phyloP scores from a whole-genome alignment of 2,888 invertebrate genomes.

The Orthosia gothica region DNA sequence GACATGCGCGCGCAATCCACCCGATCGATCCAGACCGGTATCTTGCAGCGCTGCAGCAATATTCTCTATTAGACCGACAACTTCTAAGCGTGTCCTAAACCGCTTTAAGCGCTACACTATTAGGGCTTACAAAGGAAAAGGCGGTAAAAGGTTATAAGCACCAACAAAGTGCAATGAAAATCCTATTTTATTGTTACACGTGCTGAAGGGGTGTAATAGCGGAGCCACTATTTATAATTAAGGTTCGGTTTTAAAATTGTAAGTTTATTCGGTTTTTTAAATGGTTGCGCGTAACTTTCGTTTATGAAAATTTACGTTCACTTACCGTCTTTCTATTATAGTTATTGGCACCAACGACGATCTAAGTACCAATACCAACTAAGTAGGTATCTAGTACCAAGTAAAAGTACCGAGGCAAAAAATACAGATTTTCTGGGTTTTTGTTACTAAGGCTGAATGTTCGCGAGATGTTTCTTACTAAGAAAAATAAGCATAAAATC shows the following conservation, averaged over 20 bases:
- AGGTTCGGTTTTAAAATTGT: constrained; percentile 14
- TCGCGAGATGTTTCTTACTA: background rate
- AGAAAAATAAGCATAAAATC: constrained; percentile 10
- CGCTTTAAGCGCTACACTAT: constrained; percentile 78
- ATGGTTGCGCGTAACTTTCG: background rate
- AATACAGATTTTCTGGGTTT: background rate
- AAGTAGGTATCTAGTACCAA: background rate
- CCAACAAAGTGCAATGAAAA: constrained; percentile 65
- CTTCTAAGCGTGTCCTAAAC: constrained; percentile 58
- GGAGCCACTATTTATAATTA: constrained; percentile 40
- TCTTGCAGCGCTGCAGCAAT: constrained; percentile 83
- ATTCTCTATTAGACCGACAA: constrained; percentile 66
- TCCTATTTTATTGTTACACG: constrained; percentile 59
- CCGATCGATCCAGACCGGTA: constrained; percentile 84
- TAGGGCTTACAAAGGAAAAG: constrained; percentile 57
- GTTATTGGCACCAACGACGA: background rate
- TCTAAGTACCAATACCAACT: background rate
- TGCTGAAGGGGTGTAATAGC: constrained; percentile 52
- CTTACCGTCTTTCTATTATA: too few species aligned
- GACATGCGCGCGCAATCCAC: constrained; percentile 85
- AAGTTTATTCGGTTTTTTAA: constrained; percentile 14
- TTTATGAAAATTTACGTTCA: background rate
- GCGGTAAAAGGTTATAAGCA: constrained; percentile 74
- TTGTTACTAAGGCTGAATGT: background rate
- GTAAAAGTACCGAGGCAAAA: background rate